These are phyloP conservation scores for Nomada ruficornis DNA, from an alignment of 2,888 invertebrate species.

Conservation along the genomic window DNA sequence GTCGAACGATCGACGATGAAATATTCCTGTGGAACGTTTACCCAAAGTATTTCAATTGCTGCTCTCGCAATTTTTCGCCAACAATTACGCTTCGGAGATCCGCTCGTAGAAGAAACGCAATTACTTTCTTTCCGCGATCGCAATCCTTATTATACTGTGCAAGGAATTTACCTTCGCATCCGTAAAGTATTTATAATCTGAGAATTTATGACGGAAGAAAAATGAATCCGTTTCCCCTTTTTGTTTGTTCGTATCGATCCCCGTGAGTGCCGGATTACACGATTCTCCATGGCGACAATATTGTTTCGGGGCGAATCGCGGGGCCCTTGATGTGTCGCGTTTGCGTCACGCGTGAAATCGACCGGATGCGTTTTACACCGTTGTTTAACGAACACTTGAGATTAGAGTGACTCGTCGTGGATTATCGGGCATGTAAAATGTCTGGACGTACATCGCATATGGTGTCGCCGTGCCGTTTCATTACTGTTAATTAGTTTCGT, in stretches of 20 bases:
- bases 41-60: slow-evolving; percentile 1
- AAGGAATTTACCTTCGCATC: no score
- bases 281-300: slow-evolving; percentile 10
- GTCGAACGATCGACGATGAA: slow-evolving; percentile 4
- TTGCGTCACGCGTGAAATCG: slow-evolving; percentile 46
- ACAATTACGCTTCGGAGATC: slow-evolving; percentile 1
- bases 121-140: not conserved
- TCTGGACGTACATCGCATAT: slow-evolving; percentile 51
- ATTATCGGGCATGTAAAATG: slow-evolving; percentile 69
- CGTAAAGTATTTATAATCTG: slow-evolving; percentile 18
- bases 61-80: slow-evolving; percentile 6
- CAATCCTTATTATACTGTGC: not conserved
- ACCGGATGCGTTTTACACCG: slow-evolving; percentile 60
- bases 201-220: slow-evolving; percentile 26
- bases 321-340: slow-evolving; percentile 15
- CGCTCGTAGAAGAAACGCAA: not conserved
- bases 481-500: slow-evolving; percentile 34
- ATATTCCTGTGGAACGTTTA: slow-evolving; percentile 27
- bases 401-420: slow-evolving; percentile 77
- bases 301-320: not conserved
- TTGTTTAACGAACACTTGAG: slow-evolving; percentile 80
- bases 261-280: not conserved
- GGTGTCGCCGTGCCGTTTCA: slow-evolving; percentile 16
- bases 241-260: not conserved
- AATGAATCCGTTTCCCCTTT: slow-evolving; percentile 11